Conservation (phyloP, 2,797 vertebrate species). For the Clarias platycephalus region DNA sequence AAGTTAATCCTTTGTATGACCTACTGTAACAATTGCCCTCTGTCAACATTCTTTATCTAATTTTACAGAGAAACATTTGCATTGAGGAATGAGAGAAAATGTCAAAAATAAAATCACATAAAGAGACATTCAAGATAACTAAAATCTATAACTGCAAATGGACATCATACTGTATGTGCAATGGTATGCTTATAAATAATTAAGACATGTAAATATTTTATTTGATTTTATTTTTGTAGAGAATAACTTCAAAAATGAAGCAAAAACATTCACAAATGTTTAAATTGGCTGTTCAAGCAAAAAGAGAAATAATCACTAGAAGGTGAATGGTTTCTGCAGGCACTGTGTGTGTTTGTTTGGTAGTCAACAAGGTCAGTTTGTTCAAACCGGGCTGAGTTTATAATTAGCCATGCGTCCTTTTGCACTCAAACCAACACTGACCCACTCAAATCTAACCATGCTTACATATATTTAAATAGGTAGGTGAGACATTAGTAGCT, state of each 20-base stretch:
- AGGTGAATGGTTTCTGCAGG: neutral
- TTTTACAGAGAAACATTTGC: no score
- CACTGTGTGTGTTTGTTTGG: neutral
- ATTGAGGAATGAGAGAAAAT: neutral
- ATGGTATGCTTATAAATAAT: neutral
- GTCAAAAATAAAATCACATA: neutral
- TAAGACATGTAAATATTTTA: neutral
- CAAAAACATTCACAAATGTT: neutral
- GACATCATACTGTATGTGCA: neutral
- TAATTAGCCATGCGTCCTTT: slow-evolving; percentile 19
- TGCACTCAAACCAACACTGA: neutral
- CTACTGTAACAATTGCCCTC: neutral
- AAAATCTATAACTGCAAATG: neutral
- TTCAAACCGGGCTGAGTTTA: slow-evolving; percentile 25
- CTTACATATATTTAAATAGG: neutral
- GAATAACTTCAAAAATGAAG: neutral
- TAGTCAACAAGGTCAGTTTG: slow-evolving; percentile 25
- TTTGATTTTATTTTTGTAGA: neutral
- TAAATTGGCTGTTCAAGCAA: neutral
- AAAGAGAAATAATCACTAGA: neutral
- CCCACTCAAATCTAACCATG: neutral
- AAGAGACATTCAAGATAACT: neutral
- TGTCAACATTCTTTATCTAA: no score
- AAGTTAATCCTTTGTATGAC: neutral
- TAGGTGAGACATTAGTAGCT: neutral